Evolutionary conservation across 2,888 invertebrate species (phyloP), one percentile per base, ranked within the genome.

Genomic region (Tinea semifulvella): DNA sequence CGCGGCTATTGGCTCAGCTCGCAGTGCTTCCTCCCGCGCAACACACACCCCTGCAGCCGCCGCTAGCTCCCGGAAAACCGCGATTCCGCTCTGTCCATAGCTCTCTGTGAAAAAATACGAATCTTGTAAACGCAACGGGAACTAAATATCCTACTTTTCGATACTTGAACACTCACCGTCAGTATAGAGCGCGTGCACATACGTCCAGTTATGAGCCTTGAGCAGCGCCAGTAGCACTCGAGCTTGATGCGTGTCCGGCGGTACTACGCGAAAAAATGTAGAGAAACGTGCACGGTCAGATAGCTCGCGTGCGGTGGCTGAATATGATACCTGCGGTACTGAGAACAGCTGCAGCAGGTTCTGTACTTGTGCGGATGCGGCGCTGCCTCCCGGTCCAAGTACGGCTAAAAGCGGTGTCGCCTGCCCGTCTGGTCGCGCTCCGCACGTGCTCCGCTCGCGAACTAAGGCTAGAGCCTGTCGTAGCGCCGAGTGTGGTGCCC

Each of bases 401-500:
- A 92, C 87, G 16, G 88, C 90, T 38, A 88, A 84, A 45, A 90
- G 72, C 7, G 84, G 83, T 42, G 80, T 69, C 69, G 39, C 45
- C 11, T 27, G 40, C 42, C 31, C 14, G 5, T 10, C 14, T 3
- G 16, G 7, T 5, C 25, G 25, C 38, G 74, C 79, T 2, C 81
- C 76, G 53, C 88, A 84, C 28, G 88, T 85, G 60, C 88, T 88
- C 39, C 89, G 82, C n/a, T n/a, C n/a, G n/a, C n/a, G n/a, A 52
- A 90, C 88, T 55, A 90, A 84, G 67, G 90, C 88, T 50, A 91
- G 87, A 60, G 87, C 88, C 68, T 90, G 90, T 56, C 90, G 90
- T 50, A 92, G 77, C 20, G 91, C 91, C 3, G 91, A 88, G 11
- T 90, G 87, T 2, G 91, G 87, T 57, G 90, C 90, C 91, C 91